Percentiles rank a stretch among this genome's conserved stretches.
These are phyloP conservation scores for Ceratothoa steindachneri DNA, from an alignment of 2,888 invertebrate genomes.

Conservation along the genomic window DNA sequence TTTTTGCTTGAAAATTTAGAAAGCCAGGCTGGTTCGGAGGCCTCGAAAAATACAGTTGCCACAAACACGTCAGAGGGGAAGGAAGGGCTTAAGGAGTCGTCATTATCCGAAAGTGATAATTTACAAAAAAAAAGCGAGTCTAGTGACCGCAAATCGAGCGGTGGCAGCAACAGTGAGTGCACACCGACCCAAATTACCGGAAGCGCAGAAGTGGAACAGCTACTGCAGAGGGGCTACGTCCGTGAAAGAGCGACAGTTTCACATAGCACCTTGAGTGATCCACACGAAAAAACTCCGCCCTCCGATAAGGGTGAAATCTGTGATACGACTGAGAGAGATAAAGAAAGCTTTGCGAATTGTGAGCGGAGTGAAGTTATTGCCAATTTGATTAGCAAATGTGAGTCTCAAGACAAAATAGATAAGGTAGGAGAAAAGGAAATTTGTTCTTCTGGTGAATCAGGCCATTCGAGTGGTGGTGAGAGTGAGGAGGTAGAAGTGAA, in stretches of 20 bases:
- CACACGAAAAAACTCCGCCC: background rate
- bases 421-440: background rate
- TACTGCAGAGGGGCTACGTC: constrained; percentile 4
- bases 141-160: background rate
- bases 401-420: too few species aligned
- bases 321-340: background rate
- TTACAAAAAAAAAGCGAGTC: background rate
- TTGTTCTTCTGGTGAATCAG: constrained; percentile 27
- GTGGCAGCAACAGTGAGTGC: background rate
- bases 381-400: background rate
- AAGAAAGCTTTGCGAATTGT: background rate
- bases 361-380: background rate
- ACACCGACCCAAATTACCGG: constrained; percentile 17
- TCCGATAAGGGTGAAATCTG: background rate
- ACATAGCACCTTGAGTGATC: background rate
- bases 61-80: background rate
- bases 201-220: constrained; percentile 45
- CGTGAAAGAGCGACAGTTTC: background rate
- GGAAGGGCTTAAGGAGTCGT: background rate
- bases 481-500: constrained; percentile 38
- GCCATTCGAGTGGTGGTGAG: constrained; percentile 41
- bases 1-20: background rate
- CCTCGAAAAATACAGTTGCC: background rate
- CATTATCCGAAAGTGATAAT: background rate
- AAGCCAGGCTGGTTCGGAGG: background rate